A percentile compares a stretch with the other conserved stretches of the same genome.
phyloP scores from a whole-genome alignment of 2,113 vertebrate genomes.

The Amazona vittata region DNA sequence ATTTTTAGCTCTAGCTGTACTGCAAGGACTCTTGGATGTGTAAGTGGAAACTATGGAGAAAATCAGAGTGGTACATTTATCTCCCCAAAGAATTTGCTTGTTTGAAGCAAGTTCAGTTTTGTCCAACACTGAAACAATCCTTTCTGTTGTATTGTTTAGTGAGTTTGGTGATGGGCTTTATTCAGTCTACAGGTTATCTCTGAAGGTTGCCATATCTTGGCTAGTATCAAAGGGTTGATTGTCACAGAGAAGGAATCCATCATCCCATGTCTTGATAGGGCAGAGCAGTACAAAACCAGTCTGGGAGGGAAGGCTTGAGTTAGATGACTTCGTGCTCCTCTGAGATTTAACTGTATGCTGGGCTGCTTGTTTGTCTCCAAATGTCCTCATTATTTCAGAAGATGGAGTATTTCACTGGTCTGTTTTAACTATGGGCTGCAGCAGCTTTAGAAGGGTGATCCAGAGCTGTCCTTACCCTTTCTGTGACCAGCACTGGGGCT shows the following conservation, averaged over 20 bases:
- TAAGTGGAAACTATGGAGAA: not conserved
- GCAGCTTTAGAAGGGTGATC: not conserved
- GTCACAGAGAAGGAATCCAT: not conserved
- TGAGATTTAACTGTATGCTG: not conserved
- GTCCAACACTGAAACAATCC: not conserved
- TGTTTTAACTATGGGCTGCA: not conserved
- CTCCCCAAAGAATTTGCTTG: fast-evolving
- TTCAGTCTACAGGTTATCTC: not conserved
- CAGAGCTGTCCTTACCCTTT: not conserved
- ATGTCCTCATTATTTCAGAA: not conserved
- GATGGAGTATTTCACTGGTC: not conserved
- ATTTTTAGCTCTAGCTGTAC: not conserved
- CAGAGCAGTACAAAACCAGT: not conserved
- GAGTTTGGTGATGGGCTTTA: not conserved
- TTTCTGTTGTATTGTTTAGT: not conserved
- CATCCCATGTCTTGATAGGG: not conserved
- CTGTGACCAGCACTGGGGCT: not conserved
- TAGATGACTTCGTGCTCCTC: not conserved
- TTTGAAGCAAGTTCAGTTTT: not conserved
- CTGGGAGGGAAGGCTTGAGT: not conserved
- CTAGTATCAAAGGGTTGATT: not conserved
- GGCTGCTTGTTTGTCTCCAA: not conserved
- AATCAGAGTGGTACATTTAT: not conserved
- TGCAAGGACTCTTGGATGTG: not conserved
- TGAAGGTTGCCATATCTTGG: not conserved